Base-by-base conservation (phyloP, 2,888 invertebrate species). In the Thyatira batis region DNA sequence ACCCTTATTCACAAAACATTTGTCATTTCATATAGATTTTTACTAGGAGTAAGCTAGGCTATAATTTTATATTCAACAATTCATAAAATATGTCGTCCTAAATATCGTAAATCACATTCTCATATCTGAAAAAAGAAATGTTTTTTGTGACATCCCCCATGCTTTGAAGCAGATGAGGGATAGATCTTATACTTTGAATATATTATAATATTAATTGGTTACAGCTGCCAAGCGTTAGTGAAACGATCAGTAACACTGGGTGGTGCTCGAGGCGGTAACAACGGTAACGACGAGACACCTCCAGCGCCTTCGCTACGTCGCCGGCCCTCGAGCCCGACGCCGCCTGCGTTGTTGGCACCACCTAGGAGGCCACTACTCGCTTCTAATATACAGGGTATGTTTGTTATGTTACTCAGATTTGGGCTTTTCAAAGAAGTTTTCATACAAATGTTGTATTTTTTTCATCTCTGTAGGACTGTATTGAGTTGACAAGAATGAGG, bases 151-250 rank as follows among this genome's bases (percentile, higher is more conserved):
- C 8, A 6, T 27, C 8, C 9, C 27, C 9, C 9, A 27, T 27
- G 27, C 27, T 27, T 27, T 11, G 11, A 9, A 30, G 30, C 11
- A n/a, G 30, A 30, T 28, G 45, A 21, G 23, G 43, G 55, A 46
- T 17, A 10, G 17, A 8, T n/a, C 30, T 4, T n/a, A n/a, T n/a
- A n/a, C n/a, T n/a, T n/a, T n/a, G n/a, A n/a, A n/a, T n/a, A 30
- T 30, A n/a, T 23, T 23, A 23, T 23, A 11, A n/a, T 30, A 3
- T 33, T 21, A 20, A 50, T 54, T 21, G 25, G 49, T 43, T 43
- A 50, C 61, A 92, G 92, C 51, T 92, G 92, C 59, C 92, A 92
- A 76, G 92, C 92, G 1, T 71, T 92, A 27, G 92, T 92, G 61
- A 92, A 92, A 71, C 84, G 85, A 0, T 88, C 84, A 0, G 87